Conservation (phyloP, 92 coral and sea anemone genomes). For the Parazoanthus atlanticus region DNA sequence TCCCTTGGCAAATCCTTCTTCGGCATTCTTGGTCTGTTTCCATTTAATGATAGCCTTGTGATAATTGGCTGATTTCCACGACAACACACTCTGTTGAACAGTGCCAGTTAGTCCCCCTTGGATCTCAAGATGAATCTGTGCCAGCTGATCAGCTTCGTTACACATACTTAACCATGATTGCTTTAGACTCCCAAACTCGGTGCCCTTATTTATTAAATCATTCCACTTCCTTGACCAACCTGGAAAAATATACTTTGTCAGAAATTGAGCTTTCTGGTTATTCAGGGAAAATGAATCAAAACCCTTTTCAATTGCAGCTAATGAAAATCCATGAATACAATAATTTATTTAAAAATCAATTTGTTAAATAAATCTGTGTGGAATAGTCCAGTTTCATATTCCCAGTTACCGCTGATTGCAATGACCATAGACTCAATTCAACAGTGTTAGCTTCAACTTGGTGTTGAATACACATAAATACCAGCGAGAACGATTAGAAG, state of each 20-base stretch:
- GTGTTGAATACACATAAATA: too few relatives aligned
- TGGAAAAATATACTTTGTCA: slow-evolving; percentile 21
- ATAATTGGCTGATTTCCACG: slow-evolving; percentile 86
- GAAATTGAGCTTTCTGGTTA: not conserved
- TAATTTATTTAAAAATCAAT: too few relatives aligned
- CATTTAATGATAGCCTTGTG: slow-evolving; percentile 90
- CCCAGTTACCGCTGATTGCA: too few relatives aligned
- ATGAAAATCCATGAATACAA: too few relatives aligned
- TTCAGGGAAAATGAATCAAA: too few relatives aligned
- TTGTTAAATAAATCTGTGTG: too few relatives aligned
- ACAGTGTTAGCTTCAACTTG: too few relatives aligned
- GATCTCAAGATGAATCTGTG: slow-evolving; percentile 76
- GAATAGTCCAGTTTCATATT: too few relatives aligned
- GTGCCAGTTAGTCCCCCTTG: slow-evolving; percentile 61
- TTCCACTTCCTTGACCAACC: slow-evolving; percentile 94
- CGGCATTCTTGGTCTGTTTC: slow-evolving; percentile 88
- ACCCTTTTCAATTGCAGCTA: too few relatives aligned
- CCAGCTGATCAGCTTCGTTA: slow-evolving; percentile 81
- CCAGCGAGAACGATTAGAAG: too few relatives aligned
- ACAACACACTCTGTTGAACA: slow-evolving; percentile 69
- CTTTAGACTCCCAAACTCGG: slow-evolving; percentile 83
- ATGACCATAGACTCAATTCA: too few relatives aligned
- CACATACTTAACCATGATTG: slow-evolving; percentile 74
- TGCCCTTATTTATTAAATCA: slow-evolving; percentile 71
- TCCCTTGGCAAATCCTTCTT: slow-evolving; percentile 85